Conservation (phyloP, 2,888 invertebrate genomes). For the Argyresthia goedartella region DNA sequence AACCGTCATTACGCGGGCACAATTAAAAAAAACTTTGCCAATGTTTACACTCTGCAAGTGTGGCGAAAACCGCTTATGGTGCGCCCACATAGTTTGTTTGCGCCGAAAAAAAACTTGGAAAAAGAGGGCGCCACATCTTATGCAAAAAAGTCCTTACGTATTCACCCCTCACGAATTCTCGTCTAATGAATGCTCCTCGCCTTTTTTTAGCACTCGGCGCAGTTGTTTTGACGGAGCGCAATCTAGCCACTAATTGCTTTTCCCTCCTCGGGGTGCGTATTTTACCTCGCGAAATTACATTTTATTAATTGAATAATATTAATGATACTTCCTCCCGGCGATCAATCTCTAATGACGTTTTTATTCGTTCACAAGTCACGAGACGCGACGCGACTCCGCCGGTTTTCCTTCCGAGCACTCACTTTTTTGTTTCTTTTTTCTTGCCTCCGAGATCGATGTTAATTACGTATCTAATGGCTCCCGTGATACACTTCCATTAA, state of each 20-base stretch:
- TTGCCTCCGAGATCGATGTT: slow-evolving; percentile 52
- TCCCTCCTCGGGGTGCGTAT: slow-evolving; percentile 61
- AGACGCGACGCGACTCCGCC: slow-evolving; percentile 23
- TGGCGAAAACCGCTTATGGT: slow-evolving; percentile 65
- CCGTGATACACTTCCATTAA: slow-evolving; percentile 71
- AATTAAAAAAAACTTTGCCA: slow-evolving; percentile 64
- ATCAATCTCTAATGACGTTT: slow-evolving; percentile 70
- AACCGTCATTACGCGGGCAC: slow-evolving; percentile 56
- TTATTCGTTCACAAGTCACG: slow-evolving; percentile 58
- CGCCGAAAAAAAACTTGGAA: slow-evolving; percentile 44
- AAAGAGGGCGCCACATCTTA: slow-evolving; percentile 66
- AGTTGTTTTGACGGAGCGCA: slow-evolving; percentile 71
- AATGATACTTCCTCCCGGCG: slow-evolving; percentile 63
- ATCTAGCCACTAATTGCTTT: slow-evolving; percentile 72
- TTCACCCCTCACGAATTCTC: slow-evolving; percentile 68
- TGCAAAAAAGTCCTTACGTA: slow-evolving; percentile 68
- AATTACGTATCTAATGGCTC: slow-evolving; percentile 68
- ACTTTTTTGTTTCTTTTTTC: slow-evolving; percentile 25
- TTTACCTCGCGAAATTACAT: slow-evolving; percentile 60
- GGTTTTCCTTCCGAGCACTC: slow-evolving; percentile 34
- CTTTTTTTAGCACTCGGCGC: slow-evolving; percentile 57
- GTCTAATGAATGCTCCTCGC: slow-evolving; percentile 64
- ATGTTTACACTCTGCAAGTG: slow-evolving; percentile 54
- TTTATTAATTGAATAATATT: slow-evolving; percentile 72
- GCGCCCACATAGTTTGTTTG: slow-evolving; percentile 68